Conservation (phyloP, 2,888 invertebrate genomes). For the Trissoscelio sp. region DNA sequence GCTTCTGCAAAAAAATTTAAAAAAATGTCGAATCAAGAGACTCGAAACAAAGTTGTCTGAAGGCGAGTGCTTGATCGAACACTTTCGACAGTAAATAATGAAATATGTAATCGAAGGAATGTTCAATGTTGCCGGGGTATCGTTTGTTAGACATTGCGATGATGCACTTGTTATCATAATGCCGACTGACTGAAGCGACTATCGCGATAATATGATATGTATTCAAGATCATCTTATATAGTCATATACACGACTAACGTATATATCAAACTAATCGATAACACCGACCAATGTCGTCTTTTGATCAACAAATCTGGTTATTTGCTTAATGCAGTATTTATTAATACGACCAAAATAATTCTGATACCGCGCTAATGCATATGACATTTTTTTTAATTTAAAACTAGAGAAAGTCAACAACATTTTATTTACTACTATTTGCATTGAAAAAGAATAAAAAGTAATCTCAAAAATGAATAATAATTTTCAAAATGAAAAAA, state of each 20-base stretch:
- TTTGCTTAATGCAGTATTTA: constrained; percentile 26
- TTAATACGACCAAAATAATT: constrained; percentile 21
- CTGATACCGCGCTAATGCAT: not conserved
- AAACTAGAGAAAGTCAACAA: too few relatives aligned
- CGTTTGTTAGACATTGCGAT: constrained; percentile 52
- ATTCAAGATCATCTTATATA: constrained; percentile 67
- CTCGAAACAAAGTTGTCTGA: not conserved
- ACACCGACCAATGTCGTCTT: constrained; percentile 47
- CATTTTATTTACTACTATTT: too few relatives aligned
- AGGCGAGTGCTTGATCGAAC: not conserved
- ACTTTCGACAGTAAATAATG: constrained; percentile 25
- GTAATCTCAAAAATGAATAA: too few relatives aligned
- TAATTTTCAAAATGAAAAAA: too few relatives aligned
- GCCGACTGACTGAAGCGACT: constrained; percentile 50
- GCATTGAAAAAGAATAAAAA: too few relatives aligned
- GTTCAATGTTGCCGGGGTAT: constrained; percentile 49
- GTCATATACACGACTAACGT: constrained; percentile 34
- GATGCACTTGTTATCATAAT: constrained; percentile 69
- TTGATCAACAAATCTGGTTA: constrained; percentile 42
- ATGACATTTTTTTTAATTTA: too few relatives aligned
- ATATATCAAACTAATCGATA: constrained; percentile 63
- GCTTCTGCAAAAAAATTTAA: not conserved
- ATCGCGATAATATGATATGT: constrained; percentile 68
- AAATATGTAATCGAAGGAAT: constrained; percentile 47
- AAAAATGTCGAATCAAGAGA: too few relatives aligned